phyloP scores from a whole-genome alignment of 2,113 vertebrate species.

The Poeciliopsis retropinna region DNA sequence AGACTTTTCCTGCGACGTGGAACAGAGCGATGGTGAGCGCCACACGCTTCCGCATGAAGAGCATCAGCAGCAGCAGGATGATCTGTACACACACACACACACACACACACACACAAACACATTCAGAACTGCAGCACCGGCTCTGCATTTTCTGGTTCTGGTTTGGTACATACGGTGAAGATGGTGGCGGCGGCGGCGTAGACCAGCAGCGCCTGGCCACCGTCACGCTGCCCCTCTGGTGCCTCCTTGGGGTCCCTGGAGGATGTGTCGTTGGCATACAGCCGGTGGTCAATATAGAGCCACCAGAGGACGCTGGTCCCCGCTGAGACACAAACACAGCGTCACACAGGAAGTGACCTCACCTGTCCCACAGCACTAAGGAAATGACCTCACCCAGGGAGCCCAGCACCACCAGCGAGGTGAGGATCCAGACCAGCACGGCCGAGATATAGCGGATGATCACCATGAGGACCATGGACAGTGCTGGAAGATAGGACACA shows the following conservation, averaged over 20 bases:
- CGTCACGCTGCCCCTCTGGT: conserved; percentile 79
- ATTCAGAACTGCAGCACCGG: background rate
- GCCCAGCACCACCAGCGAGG: conserved; percentile 89
- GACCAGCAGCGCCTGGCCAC: conserved; percentile 89
- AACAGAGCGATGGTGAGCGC: conserved; percentile 96
- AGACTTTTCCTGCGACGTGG: conserved; percentile 97
- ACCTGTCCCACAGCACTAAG: conserved; percentile 10
- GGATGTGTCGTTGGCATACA: conserved; percentile 77
- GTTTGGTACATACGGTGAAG: conserved; percentile 85
- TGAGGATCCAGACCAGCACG: conserved; percentile 96
- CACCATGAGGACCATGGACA: conserved; percentile 97
- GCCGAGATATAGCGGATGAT: conserved; percentile 98
- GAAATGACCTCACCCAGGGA: conserved; percentile 89
- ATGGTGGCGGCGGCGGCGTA: conserved; percentile 92
- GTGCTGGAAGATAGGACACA: conserved; percentile 76
- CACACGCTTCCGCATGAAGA: conserved; percentile 96
- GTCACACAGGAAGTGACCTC: background rate
- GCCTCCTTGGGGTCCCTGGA: conserved; percentile 76
- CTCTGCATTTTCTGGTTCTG: too few relatives aligned
- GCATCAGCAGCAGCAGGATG: conserved; percentile 91
- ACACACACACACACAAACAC: conserved; percentile 13
- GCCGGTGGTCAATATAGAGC: conserved; percentile 91
- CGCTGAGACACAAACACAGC: conserved; percentile 72
- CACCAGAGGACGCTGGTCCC: conserved; percentile 96
- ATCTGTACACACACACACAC: conserved; percentile 76